Conservation (phyloP, 2,797 vertebrate genomes). For the Psittacula echo region DNA sequence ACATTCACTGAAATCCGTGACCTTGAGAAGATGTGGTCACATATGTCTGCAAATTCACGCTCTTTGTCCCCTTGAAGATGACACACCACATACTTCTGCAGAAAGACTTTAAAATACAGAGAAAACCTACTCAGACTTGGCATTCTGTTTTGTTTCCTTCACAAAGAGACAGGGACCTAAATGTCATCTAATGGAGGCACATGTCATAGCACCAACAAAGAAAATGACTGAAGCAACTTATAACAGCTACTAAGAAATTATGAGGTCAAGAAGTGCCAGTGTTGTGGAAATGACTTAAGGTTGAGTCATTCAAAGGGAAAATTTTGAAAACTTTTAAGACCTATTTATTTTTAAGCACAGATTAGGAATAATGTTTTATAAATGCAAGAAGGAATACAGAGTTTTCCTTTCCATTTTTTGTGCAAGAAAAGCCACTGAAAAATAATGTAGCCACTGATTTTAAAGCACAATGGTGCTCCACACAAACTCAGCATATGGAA, state of each 20-base stretch:
- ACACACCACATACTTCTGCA: background rate
- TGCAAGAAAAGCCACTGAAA: background rate
- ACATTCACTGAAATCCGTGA: background rate
- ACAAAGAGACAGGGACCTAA: background rate
- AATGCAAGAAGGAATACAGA: background rate
- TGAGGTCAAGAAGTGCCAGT: background rate
- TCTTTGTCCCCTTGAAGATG: background rate
- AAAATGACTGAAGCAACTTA: conserved; percentile 25
- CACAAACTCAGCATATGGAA: background rate
- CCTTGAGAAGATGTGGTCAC: background rate
- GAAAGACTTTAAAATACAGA: background rate
- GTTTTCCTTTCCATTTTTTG: background rate
- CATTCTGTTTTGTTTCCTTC: background rate
- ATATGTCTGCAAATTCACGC: fast-evolving
- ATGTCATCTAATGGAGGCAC: background rate
- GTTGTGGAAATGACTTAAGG: background rate
- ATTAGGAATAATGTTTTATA: background rate
- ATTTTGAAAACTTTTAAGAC: background rate
- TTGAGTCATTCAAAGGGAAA: background rate
- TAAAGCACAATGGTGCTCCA: background rate
- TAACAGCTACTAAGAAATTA: background rate
- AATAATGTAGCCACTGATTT: background rate
- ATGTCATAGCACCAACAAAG: background rate
- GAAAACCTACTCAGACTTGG: background rate
- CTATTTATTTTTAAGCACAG: background rate